These are phyloP conservation scores for Drosophila mimetica DNA, from an alignment of 2,888 invertebrate species.

Conservation along the genomic window DNA sequence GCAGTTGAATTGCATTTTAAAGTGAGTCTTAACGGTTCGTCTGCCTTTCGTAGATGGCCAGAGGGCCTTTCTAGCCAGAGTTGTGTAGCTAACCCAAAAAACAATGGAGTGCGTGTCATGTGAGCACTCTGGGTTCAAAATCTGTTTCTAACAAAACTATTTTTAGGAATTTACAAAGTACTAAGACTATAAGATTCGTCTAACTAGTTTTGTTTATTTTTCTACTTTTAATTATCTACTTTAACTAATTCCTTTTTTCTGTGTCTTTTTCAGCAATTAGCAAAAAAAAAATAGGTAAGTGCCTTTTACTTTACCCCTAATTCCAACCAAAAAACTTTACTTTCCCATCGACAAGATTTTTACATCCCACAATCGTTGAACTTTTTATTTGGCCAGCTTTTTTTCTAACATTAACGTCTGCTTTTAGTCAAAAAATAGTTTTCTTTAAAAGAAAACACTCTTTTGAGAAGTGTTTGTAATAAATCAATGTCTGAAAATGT, in stretches of 20 bases:
- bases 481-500: neutral
- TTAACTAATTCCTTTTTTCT: neutral
- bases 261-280: constrained; percentile 49
- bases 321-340: neutral
- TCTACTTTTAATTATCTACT: neutral
- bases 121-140: too few species aligned
- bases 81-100: constrained; percentile 2
- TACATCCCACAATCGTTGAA: neutral
- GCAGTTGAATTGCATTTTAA: constrained; percentile 41
- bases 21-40: constrained; percentile 32
- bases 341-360: neutral
- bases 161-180: too few species aligned
- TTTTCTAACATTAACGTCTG: neutral
- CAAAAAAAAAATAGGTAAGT: constrained; percentile 61
- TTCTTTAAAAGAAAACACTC: neutral
- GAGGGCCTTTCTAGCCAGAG: neutral
- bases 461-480: neutral
- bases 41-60: constrained; percentile 18
- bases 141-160: too few species aligned
- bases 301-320: neutral
- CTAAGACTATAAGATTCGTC: too few species aligned
- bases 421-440: neutral
- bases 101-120: neutral
- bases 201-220: too few species aligned
- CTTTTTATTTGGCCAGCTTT: neutral